phyloP scores from a whole-genome alignment of 2,113 vertebrate species.

The Xenotilapia longispinis region DNA sequence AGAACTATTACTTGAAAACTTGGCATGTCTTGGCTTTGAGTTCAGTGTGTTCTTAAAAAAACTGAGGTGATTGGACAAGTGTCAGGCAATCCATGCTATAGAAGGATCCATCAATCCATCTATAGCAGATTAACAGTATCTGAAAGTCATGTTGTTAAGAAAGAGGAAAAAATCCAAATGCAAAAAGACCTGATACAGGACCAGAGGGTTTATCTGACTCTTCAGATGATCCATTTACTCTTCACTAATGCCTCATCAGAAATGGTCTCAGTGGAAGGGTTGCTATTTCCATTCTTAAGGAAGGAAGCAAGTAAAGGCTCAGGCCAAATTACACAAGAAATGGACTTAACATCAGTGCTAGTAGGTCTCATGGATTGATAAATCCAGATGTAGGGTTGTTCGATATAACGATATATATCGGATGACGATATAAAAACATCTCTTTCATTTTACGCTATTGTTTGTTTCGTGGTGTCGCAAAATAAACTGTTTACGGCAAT shows the following conservation, averaged over 20 bases:
- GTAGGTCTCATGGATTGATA: background rate
- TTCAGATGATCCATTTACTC: background rate
- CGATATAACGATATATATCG: no score
- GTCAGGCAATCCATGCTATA: background rate
- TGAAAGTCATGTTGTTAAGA: background rate
- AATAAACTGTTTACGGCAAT: no score
- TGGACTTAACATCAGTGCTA: background rate
- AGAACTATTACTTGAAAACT: background rate
- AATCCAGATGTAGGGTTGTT: background rate
- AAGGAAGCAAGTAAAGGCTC: background rate
- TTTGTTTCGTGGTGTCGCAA: no score
- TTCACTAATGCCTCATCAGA: background rate
- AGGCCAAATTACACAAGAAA: background rate
- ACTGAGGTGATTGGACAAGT: accelerated
- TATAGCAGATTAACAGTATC: background rate
- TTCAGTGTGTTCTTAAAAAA: background rate
- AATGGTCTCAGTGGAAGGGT: background rate
- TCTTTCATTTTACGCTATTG: no score
- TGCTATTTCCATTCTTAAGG: background rate
- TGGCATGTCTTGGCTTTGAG: background rate
- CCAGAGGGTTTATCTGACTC: background rate
- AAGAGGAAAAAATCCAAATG: background rate
- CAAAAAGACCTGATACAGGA: background rate
- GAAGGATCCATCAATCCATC: background rate
- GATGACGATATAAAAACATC: no score